Percentiles rank a stretch among this genome's conserved stretches.
Evolutionary conservation across 2,113 vertebrate genomes (phyloP).

Genomic region (Rhinoderma darwinii): DNA sequence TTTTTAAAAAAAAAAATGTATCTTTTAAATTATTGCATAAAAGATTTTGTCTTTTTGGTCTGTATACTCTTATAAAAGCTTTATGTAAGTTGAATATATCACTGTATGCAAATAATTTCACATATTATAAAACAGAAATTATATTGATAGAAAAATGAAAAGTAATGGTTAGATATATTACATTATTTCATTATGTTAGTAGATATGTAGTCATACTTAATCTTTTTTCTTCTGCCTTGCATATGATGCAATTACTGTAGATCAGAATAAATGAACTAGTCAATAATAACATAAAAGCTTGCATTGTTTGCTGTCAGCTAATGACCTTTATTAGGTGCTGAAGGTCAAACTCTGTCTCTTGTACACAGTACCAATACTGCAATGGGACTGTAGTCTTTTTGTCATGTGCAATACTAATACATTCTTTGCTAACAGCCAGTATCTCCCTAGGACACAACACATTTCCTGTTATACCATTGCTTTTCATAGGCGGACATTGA

Average conservation of each 20-base stretch:
- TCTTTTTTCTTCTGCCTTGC: neutral
- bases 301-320: neutral
- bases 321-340: slow-evolving; percentile 24
- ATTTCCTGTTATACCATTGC: slow-evolving; percentile 62
- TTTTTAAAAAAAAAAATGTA: too few relatives aligned
- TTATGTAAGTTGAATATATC: too few relatives aligned
- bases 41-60: too few relatives aligned
- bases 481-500: neutral
- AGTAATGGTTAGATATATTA: neutral
- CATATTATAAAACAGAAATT: neutral
- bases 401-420: slow-evolving; percentile 66
- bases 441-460: slow-evolving; percentile 71
- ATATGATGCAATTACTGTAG: neutral
- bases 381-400: slow-evolving; percentile 69
- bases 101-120: neutral
- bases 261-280: neutral
- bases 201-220: neutral
- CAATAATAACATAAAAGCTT: neutral
- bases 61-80: too few relatives aligned
- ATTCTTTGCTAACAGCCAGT: slow-evolving; percentile 68
- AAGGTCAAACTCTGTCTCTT: slow-evolving; percentile 3
- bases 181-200: neutral
- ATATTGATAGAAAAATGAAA: neutral
- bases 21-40: too few relatives aligned
- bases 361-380: neutral